A percentile compares a stretch with the other conserved stretches of the same genome.
These are phyloP conservation scores for Dryobates pubescens DNA, from an alignment of 2,797 vertebrate genomes.

Conservation along the genomic window DNA sequence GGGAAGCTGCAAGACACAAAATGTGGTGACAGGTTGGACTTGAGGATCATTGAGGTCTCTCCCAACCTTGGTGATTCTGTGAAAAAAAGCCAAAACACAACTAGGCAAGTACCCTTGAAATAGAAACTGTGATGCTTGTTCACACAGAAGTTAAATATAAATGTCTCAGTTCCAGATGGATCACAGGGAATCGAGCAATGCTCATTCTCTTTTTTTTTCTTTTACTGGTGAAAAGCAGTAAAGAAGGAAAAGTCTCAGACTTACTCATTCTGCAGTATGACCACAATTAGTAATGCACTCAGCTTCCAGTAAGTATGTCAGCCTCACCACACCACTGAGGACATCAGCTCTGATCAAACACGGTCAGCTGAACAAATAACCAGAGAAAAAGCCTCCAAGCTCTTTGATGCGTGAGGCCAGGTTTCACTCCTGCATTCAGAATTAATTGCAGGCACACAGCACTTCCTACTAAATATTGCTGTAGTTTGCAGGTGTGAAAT, in stretches of 20 bases:
- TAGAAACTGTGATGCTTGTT: not conserved
- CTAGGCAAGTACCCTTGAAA: not conserved
- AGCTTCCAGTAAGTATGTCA: not conserved
- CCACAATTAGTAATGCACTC: not conserved
- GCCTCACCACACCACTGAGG: not conserved
- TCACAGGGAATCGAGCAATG: not conserved
- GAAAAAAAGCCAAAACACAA: not conserved
- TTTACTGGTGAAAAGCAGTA: not conserved
- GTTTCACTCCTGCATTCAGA: slow-evolving; percentile 27
- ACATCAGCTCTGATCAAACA: slow-evolving; percentile 33
- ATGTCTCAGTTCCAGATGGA: not conserved
- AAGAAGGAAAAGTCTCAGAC: not conserved
- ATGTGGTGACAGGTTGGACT: not conserved
- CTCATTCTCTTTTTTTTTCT: not conserved
- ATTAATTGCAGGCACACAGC: not conserved
- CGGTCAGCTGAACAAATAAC: slow-evolving; percentile 69
- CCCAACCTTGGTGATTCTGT: no score
- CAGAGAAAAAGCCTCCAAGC: not conserved
- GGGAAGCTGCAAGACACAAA: not conserved
- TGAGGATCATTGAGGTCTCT: no score
- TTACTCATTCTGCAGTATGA: not conserved
- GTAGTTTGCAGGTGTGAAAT: slow-evolving; percentile 63
- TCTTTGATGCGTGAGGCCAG: not conserved
- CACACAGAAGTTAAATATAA: not conserved
- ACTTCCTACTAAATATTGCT: slow-evolving; percentile 51